Conservation (phyloP, 2,113 vertebrate genomes). For the Mus spicilegus region DNA sequence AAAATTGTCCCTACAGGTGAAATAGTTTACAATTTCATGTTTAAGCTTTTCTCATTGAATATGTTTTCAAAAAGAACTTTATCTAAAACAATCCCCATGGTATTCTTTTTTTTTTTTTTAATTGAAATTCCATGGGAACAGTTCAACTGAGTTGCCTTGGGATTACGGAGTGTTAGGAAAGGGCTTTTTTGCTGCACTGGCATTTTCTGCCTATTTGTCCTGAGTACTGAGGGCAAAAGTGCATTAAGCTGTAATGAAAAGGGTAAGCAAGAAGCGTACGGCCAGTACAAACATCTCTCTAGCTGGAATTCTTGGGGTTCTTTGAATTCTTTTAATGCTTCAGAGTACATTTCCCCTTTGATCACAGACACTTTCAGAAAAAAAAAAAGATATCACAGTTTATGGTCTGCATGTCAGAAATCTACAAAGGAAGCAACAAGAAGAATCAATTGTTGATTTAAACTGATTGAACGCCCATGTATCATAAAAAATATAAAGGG, state of each 20-base stretch:
- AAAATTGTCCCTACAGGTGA: neutral
- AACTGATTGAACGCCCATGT: neutral
- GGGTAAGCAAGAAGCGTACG: neutral
- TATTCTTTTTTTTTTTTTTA: neutral
- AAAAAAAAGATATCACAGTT: neutral
- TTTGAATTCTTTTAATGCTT: neutral
- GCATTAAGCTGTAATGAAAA: neutral
- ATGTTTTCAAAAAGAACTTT: neutral
- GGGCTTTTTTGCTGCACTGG: neutral
- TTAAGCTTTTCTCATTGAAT: neutral
- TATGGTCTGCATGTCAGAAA: neutral
- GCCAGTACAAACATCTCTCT: neutral
- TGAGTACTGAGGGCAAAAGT: neutral
- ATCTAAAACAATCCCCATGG: neutral
- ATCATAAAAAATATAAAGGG: conserved; percentile 21
- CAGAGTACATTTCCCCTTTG: neutral
- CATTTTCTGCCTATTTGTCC: neutral
- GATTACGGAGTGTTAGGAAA: neutral
- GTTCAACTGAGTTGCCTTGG: neutral
- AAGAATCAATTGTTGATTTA: conserved; percentile 39
- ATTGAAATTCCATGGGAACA: neutral
- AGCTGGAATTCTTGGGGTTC: conserved; percentile 6
- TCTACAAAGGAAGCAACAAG: neutral
- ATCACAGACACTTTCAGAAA: neutral
- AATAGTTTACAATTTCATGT: neutral